Evolutionary conservation across 2,888 invertebrate genomes (phyloP), one percentile per base, ranked within the genome.

Genomic region (Drosophila meridionalis): DNA sequence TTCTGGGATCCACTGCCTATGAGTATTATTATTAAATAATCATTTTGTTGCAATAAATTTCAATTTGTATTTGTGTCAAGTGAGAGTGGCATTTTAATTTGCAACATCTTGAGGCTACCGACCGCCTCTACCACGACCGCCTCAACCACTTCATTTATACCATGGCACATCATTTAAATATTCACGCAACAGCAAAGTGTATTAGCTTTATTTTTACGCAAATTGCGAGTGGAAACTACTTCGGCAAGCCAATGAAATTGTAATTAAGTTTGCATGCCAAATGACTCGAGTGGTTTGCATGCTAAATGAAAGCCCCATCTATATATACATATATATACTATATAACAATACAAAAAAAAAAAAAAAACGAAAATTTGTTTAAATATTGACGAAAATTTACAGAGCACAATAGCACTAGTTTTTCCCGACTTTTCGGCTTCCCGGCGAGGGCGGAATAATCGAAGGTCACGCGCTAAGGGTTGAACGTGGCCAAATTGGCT

Each of bases 31-130:
- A 86, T 86, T 87, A 86, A 86, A 87, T 83, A 87, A 85, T 86
- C 81, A 87, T 87, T 87, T 83, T 80, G 69, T 77, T 81, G 87
- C 87, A 85, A 87, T 87, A 86, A 83, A 87, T 86, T 81, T 81
- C 85, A 87, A 85, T 87, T 85, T 81, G 74, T 65, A 68, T 69
- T 57, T 55, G 68, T 77, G 76, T 73, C 84, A 84, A 73, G 64
- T 77, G 82, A 87, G 80, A 87, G 78, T 84, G 85, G 72, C 85
- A 85, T 76, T 70, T 87, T 82, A 79, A 87, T 85, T 87, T 87
- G 69, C 69, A 61, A 57, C 63, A 43, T 59, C 62, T 56, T 64
- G 26, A 53, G 53, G 34, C 28, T 8, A 4, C 47, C 2, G 43
- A 20, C 20, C 20, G 20, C 20, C 20, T 20, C 20, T 20, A 20